Evolutionary conservation across 2,888 invertebrate species (phyloP).

Genomic region (Scaptomyza reducta): DNA sequence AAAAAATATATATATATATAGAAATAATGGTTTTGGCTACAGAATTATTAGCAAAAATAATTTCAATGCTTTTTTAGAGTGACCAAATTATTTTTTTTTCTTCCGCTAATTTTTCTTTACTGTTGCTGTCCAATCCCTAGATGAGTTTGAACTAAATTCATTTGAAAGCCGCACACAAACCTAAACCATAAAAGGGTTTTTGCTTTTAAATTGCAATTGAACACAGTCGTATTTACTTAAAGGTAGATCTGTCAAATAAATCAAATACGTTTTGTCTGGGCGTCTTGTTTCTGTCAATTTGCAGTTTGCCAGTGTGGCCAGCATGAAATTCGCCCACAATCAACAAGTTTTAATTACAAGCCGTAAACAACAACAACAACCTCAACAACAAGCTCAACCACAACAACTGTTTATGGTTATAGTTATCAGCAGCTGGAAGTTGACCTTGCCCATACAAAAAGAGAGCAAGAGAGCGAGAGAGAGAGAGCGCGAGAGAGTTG

Average conservation of each 20-base stretch:
- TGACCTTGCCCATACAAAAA: conserved; percentile 46
- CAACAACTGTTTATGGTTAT: conserved; percentile 58
- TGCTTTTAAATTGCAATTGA: neutral
- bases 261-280: conserved; percentile 47
- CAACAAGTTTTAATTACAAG: conserved; percentile 73
- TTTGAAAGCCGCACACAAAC: neutral
- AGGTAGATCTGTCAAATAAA: conserved; percentile 48
- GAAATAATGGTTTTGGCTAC: no score
- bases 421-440: conserved; percentile 47
- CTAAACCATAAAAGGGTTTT: conserved; percentile 30
- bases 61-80: no score
- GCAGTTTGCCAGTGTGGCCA: conserved; percentile 1
- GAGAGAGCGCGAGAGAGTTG: neutral
- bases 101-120: no score
- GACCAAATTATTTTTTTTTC: no score
- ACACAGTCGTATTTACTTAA: conserved; percentile 13
- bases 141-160: conserved; percentile 15
- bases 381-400: conserved; percentile 43
- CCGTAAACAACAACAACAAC: conserved; percentile 40
- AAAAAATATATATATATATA: no score
- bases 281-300: conserved; percentile 13
- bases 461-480: neutral
- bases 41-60: no score
- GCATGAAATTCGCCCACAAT: conserved; percentile 58
- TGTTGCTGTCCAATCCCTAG: conserved; percentile 2